Base-by-base conservation (phyloP, 2,113 vertebrate species). In the Pungitius pungitius region DNA sequence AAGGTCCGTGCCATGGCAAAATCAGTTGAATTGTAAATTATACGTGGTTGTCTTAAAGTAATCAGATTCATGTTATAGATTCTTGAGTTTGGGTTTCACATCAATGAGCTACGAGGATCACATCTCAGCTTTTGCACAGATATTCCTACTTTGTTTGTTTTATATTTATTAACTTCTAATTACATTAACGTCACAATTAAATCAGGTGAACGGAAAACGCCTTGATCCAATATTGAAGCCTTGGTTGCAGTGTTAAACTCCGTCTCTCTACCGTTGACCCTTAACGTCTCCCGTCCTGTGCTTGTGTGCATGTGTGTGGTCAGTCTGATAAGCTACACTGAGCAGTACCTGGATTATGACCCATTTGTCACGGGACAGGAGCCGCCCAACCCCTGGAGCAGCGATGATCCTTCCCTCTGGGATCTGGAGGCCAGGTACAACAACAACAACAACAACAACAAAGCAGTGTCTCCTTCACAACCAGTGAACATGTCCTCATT, bases 331-430 rank as follows among this genome's bases (percentile, higher is more conserved):
- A 90, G 92, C 73, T 99, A 97, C 94, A 95, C 96, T 0, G 97
- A 99, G 77, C 98, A 99, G 90, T 98, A 96, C 79, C 76, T 95
- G 91, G 97, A 99, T 68, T 99, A 98, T 5, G 97, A 99, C 82
- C 96, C 96, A 0, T 96, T 99, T 79, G 88, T 99, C 89, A 94
- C 92, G 1, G 83, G 94, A 10, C 93, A 93, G 24, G 98, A 99
- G 72, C 97, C 96, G 2, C 95, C 96, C 58, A 99, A 99, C 82
- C 98, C 98, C 20, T 99, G 98, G 98, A 92, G 95, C 93, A 96
- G 94, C 4, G 98, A 99, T 33, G 98, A 99, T 73, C 45, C 90
- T 27, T 81, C 95, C 4, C 86, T 96, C 85, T 99, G 97, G 97
- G 98, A 99, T 80, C 92, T 95, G 78, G 98, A 99, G 90, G 93